These are phyloP conservation scores for Ciconia maguari DNA, from an alignment of 2,113 vertebrate genomes.

Conservation along the genomic window DNA sequence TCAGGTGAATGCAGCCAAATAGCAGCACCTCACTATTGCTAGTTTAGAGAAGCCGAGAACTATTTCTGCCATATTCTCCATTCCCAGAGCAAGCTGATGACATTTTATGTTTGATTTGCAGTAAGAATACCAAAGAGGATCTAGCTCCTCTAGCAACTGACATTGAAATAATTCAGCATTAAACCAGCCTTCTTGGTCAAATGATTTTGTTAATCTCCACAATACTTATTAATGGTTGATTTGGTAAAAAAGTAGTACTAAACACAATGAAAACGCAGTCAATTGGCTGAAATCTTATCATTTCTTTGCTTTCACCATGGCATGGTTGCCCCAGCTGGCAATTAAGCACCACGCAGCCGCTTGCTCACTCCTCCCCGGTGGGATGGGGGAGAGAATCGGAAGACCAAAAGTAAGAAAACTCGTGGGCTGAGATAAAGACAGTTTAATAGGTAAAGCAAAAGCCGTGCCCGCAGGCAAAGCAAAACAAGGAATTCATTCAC, in stretches of 20 bases:
- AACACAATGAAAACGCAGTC: not conserved
- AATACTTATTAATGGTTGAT: not conserved
- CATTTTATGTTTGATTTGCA: not conserved
- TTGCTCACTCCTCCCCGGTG: too few species aligned
- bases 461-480: too few species aligned
- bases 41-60: not conserved
- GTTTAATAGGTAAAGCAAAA: too few species aligned
- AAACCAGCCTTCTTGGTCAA: not conserved
- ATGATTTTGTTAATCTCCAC: not conserved
- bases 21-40: not conserved
- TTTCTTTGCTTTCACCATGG: not conserved
- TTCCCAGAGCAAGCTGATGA: not conserved
- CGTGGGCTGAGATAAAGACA: too few species aligned
- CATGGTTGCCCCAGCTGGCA: too few species aligned
- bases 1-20: not conserved
- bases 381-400: too few species aligned
- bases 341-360: too few species aligned
- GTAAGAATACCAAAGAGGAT: not conserved
- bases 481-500: too few species aligned
- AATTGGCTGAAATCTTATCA: rapidly evolving
- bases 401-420: too few species aligned
- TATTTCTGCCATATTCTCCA: not conserved
- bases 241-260: not conserved
- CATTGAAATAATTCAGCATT: not conserved
- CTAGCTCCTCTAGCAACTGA: not conserved